Evolutionary conservation across 2,113 vertebrate species (phyloP).

Genomic region (Verasper variegatus): DNA sequence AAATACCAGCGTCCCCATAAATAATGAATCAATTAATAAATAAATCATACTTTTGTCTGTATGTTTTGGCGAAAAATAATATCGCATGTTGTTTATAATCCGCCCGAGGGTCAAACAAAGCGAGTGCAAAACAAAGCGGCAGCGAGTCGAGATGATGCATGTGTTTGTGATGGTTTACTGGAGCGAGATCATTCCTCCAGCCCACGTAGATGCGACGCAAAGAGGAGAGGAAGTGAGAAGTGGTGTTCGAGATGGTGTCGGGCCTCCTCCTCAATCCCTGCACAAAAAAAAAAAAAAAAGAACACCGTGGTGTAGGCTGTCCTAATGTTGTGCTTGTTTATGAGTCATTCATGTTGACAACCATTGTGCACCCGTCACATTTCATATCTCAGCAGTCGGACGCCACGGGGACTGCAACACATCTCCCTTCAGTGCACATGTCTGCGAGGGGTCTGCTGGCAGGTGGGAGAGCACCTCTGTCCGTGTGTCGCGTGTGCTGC

Average conservation of each 20-base stretch:
- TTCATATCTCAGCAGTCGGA: slow-evolving; percentile 68
- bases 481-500: slow-evolving; percentile 21
- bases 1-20: slow-evolving; percentile 9
- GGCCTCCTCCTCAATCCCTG: slow-evolving; percentile 32
- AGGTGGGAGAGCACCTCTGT: slow-evolving; percentile 65
- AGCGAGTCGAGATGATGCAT: slow-evolving; percentile 20
- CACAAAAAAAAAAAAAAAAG: slow-evolving; percentile 32
- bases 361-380: slow-evolving; percentile 73
- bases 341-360: slow-evolving; percentile 73
- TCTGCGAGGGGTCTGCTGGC: slow-evolving; percentile 52
- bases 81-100: slow-evolving; percentile 32
- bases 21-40: slow-evolving; percentile 47
- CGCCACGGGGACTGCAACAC: slow-evolving; percentile 48
- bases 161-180: slow-evolving; percentile 12
- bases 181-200: slow-evolving; percentile 27
- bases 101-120: slow-evolving; percentile 54
- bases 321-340: slow-evolving; percentile 69
- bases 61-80: slow-evolving; percentile 14
- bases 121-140: slow-evolving; percentile 17
- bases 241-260: slow-evolving; percentile 40
- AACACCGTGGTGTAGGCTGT: slow-evolving; percentile 39
- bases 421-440: slow-evolving; percentile 64
- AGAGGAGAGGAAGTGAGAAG: slow-evolving; percentile 49
- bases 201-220: slow-evolving; percentile 5
- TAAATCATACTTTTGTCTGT: slow-evolving; percentile 30